Percentiles rank a stretch among this genome's conserved stretches.
phyloP scores from a whole-genome alignment of 2,797 vertebrate genomes.

The Onychomys torridus region DNA sequence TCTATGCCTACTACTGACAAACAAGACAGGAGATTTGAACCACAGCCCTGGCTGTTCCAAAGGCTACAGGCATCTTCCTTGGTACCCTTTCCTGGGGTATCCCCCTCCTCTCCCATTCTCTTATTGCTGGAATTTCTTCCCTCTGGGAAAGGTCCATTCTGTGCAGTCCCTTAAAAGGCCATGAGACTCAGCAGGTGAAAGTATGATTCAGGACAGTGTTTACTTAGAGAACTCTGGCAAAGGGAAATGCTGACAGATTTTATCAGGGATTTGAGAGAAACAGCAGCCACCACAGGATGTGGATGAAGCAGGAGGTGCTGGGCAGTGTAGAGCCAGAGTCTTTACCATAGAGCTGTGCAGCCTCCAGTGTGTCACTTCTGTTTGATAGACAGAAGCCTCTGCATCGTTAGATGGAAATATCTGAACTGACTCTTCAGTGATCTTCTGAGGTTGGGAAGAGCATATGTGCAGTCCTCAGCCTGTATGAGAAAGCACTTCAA shows the following conservation, averaged over 20 bases:
- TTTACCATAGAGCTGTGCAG: background rate
- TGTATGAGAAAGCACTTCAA: background rate
- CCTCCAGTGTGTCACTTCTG: background rate
- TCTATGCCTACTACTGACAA: background rate
- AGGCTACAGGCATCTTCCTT: background rate
- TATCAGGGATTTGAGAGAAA: slow-evolving; percentile 46
- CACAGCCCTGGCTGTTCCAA: background rate
- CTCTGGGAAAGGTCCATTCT: background rate
- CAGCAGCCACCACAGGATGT: background rate
- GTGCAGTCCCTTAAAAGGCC: background rate
- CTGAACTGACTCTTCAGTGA: background rate
- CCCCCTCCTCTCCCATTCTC: background rate
- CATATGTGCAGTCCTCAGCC: background rate
- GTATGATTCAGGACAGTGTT: slow-evolving; percentile 25
- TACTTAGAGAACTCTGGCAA: slow-evolving; percentile 39
- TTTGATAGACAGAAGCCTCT: background rate
- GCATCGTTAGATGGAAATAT: background rate
- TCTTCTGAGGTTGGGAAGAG: background rate
- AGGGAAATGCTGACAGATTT: slow-evolving; percentile 36
- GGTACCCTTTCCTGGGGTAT: background rate
- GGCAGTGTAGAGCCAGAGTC: background rate
- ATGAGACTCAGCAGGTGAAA: slow-evolving; percentile 19
- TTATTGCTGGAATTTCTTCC: background rate
- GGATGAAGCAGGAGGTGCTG: background rate
- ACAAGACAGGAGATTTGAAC: background rate